Conservation (phyloP, 2,797 vertebrate species). For the Sitta carolinensis region DNA sequence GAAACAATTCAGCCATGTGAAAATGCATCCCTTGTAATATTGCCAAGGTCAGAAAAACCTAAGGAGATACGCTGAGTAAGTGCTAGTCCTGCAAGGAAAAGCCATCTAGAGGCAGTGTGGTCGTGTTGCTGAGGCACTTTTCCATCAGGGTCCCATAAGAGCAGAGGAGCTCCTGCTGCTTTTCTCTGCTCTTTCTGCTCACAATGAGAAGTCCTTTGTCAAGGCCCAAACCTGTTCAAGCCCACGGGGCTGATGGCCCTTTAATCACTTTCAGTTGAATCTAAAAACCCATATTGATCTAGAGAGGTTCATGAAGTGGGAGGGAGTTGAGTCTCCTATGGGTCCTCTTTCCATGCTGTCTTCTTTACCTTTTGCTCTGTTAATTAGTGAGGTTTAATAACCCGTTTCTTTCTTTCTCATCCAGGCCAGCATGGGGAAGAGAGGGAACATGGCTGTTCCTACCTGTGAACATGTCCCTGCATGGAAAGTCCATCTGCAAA, state of each 20-base stretch:
- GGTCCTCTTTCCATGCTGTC: not conserved
- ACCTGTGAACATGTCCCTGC: not conserved
- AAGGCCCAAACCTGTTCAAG: not conserved
- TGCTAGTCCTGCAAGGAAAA: not conserved
- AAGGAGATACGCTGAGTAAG: not conserved
- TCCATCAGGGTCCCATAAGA: not conserved
- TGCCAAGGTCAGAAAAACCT: constrained; percentile 32
- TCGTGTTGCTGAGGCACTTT: not conserved
- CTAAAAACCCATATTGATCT: not conserved
- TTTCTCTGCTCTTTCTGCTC: not conserved
- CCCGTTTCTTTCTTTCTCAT: not conserved
- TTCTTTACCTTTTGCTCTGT: not conserved
- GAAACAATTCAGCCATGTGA: constrained; percentile 14
- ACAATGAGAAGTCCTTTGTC: not conserved
- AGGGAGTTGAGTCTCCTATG: not conserved
- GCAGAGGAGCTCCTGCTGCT: not conserved
- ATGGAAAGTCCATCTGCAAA: not conserved
- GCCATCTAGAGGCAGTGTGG: not conserved
- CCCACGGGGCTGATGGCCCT: not conserved
- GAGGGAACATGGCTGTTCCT: not conserved
- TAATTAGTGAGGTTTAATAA: not conserved
- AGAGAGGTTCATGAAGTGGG: not conserved
- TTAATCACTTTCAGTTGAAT: not conserved
- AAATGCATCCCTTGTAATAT: not conserved
- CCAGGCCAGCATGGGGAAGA: not conserved